Conservation (phyloP, 2,113 vertebrate genomes). For the Amblyornis subalaris region DNA sequence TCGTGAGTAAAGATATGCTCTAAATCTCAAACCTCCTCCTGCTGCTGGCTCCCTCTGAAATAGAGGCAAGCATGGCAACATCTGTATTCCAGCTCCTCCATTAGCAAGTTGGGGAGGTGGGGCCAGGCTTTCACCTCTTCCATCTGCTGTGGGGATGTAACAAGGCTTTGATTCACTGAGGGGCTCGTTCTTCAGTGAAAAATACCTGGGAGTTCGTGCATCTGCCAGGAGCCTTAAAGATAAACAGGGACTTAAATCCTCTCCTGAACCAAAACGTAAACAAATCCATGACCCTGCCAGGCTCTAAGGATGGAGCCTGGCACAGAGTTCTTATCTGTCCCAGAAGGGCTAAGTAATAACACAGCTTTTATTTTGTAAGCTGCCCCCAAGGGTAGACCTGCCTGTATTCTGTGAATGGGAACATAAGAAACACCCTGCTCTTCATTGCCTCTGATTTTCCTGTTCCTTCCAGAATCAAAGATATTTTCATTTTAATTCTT, state of each 20-base stretch:
- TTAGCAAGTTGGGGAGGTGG: neutral
- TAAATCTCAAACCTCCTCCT: constrained; percentile 28
- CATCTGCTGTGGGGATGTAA: neutral
- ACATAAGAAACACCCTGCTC: neutral
- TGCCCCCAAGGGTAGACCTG: neutral
- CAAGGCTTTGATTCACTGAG: constrained; percentile 19
- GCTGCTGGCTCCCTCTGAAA: neutral
- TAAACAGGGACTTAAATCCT: constrained; percentile 17
- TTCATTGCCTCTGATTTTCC: neutral
- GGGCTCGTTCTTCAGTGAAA: neutral
- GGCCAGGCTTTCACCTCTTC: constrained; percentile 11
- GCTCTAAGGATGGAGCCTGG: neutral
- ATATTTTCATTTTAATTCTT: neutral
- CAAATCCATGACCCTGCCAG: neutral
- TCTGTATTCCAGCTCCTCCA: constrained; percentile 40
- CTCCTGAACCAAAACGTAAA: constrained; percentile 13
- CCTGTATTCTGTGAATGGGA: fast-evolving
- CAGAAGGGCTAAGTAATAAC: neutral
- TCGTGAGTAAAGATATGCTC: constrained; percentile 9
- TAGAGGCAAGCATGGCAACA: neutral
- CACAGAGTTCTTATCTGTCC: neutral
- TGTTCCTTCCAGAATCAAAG: neutral
- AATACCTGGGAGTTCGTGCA: neutral
- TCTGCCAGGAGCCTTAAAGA: neutral
- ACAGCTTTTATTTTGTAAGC: neutral